phyloP scores from a whole-genome alignment of 2,797 vertebrate species.

The Betta splendens region DNA sequence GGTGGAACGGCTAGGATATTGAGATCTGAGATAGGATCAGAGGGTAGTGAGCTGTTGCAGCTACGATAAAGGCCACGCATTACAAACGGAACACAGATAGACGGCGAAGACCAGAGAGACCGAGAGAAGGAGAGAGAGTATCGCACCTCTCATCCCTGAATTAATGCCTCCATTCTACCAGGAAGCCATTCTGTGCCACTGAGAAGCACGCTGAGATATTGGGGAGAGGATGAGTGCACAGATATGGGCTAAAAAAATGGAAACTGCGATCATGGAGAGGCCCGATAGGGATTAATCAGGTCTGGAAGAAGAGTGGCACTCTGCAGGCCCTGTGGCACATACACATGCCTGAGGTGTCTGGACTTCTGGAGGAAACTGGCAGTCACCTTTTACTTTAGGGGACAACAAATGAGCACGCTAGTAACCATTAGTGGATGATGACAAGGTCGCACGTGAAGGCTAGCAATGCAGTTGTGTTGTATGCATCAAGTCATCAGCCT shows the following conservation, averaged over 20 bases:
- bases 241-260: constrained; percentile 80
- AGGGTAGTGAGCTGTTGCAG: constrained; percentile 82
- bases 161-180: constrained; percentile 81
- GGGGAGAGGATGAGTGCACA: constrained; percentile 76
- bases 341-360: constrained; percentile 37
- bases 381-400: constrained; percentile 30
- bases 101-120: constrained; percentile 37
- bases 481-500: constrained; percentile 31
- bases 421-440: constrained; percentile 32
- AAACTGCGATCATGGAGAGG: constrained; percentile 67
- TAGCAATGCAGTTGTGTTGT: constrained; percentile 5
- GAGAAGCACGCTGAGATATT: constrained; percentile 71
- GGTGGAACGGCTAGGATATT: constrained; percentile 82
- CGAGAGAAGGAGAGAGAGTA: constrained; percentile 54
- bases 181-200: constrained; percentile 79
- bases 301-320: constrained; percentile 63
- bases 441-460: constrained; percentile 42
- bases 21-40: constrained; percentile 84
- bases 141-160: constrained; percentile 82
- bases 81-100: constrained; percentile 73
- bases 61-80: constrained; percentile 80
- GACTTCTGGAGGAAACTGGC: constrained; percentile 23
- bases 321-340: constrained; percentile 41
- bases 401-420: constrained; percentile 40
- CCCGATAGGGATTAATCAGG: constrained; percentile 78